A percentile compares a stretch with the other conserved stretches of the same genome.
phyloP scores from a whole-genome alignment of 2,113 vertebrate genomes.

The Nipponia nippon region DNA sequence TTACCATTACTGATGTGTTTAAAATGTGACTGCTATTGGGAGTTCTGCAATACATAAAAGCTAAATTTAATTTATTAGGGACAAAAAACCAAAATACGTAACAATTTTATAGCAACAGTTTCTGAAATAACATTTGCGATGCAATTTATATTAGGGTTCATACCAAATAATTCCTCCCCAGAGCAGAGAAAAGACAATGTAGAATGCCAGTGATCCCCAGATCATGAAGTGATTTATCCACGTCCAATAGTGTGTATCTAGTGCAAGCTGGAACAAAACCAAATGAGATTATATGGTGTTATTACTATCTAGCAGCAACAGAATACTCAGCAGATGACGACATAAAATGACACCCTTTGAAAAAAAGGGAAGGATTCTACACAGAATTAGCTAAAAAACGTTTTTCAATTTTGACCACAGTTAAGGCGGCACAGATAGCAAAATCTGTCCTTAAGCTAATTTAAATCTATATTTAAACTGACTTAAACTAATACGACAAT shows the following conservation, averaged over 20 bases:
- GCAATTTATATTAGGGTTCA: neutral
- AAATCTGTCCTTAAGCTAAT: neutral
- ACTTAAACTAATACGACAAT: neutral
- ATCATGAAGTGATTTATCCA: conserved; percentile 99
- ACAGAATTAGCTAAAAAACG: neutral
- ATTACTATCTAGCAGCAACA: neutral
- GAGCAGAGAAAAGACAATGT: conserved; percentile 92
- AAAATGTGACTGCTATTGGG: neutral
- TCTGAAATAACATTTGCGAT: neutral
- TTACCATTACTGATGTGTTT: neutral
- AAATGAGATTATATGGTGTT: neutral
- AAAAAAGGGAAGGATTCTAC: neutral
- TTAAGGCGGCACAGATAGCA: neutral
- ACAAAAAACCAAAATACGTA: neutral
- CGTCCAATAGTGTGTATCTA: conserved; percentile 98
- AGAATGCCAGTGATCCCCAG: conserved; percentile 97
- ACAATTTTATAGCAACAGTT: neutral
- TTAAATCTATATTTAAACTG: neutral
- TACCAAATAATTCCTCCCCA: conserved; percentile 98
- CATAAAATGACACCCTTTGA: neutral
- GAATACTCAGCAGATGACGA: neutral
- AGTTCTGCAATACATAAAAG: neutral
- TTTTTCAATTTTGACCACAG: neutral
- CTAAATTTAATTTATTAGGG: neutral
- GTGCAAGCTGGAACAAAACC: conserved; percentile 79